Evolutionary conservation across 2,888 invertebrate genomes (phyloP), one percentile per base, ranked within the genome.

Genomic region (Xanthorhoe spadicearia): DNA sequence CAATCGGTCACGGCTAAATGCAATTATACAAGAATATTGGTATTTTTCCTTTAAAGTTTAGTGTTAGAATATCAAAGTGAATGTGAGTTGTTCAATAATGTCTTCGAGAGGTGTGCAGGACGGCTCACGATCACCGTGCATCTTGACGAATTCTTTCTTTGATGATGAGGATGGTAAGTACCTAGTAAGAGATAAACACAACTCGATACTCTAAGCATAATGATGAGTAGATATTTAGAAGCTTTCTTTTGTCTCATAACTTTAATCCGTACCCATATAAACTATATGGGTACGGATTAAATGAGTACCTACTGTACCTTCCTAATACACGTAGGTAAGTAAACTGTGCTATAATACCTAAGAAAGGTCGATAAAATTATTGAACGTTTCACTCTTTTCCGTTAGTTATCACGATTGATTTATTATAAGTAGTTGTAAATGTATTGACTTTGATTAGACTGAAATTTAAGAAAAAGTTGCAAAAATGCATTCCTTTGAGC

Each of bases 401-500:
- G 4, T 4, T 23, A 23, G 23, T 1, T 23, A 23, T 23, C 4
- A 23, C 23, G n/a, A n/a, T n/a, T n/a, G n/a, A n/a, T n/a, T n/a
- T n/a, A n/a, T n/a, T n/a, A n/a, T n/a, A n/a, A n/a, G n/a, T n/a
- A n/a, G n/a, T n/a, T 23, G 4, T 23, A 4, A 23, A 3, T 23
- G 23, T 23, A 23, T 32, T 7, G 32, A 6, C 32, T 32, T 32
- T 32, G 32, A 32, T 32, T 6, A 7, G 4, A 32, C 38, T 43
- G 10, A 3, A 43, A 5, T 43, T 32, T 23, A 23, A 53, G 38
- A 17, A 61, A 51, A 65, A 38, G 46, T 28, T 15, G 50, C 64
- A 82, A 82, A 86, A 81, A 80, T 43, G 7, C 7, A 70, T 49
- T 94, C 93, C 94, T 93, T 94, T 93, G 94, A 94, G 92, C 94